Base-by-base conservation (phyloP, 2,888 invertebrate genomes). In the Pristionchus maxplancki region DNA sequence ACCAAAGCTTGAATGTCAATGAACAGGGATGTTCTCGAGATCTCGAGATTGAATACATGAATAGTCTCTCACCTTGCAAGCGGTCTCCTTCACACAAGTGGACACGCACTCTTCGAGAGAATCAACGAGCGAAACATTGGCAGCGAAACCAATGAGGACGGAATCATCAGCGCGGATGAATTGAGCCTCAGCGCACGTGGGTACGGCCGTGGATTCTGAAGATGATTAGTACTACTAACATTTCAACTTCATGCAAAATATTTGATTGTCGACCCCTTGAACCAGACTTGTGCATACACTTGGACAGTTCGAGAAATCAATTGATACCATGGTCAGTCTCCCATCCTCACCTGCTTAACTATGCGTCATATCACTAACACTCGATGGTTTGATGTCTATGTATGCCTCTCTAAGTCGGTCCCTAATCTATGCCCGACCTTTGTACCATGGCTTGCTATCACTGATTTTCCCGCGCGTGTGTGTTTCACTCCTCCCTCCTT, bases 161-260 rank as follows among this genome's bases (percentile, higher is more conserved):
- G 91, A 92, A 85, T 94, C 93, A 88, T 94, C 94, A 28, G 92
- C 93, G 24, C 94, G 93, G 78, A 92, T 90, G 90, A 94, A 94
- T 50, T 92, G 92, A 15, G 91, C 87, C 67, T 91, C 90, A 8
- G 90, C 91, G 87, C 94, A 94, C 40, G 91, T 90, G 11, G 88
- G 74, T 2, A 93, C 91, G 15, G 92, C n/a, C n/a, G n/a, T 31
- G 17, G 88, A 89, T n/a, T 93, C 94, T 93, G 87, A 81, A 92
- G 78, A 81, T 62, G 53, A 87, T 67, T 37, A 0, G 31, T 34
- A 31, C 0, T 67, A 15, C 9, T 11, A 28, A 67, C 9, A 34
- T 8, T n/a, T n/a, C 4, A 28, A 31, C 34, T 67, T 67, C 34
- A 31, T 31, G 31, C 5, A 62, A 3, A 62, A 5, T n/a, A 20